Base-by-base conservation (phyloP, 1,140 invertebrate genomes). In the Achroia grisella region DNA sequence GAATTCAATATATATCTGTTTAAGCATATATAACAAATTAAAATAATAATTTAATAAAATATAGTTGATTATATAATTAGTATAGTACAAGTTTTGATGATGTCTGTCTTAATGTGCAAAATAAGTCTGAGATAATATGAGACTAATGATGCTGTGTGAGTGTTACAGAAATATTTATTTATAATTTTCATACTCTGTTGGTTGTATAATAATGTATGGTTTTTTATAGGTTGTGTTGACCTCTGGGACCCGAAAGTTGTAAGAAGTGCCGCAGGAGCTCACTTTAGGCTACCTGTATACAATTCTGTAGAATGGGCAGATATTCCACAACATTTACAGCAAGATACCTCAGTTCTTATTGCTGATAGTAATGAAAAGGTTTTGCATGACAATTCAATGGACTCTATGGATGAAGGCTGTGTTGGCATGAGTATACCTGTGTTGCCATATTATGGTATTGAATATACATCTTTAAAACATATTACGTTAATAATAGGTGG, bases 241-340 rank as follows among this genome's bases (percentile, higher is more conserved):
- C 72, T 93, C 4, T 98, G 95, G 95, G 93, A 97, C 48, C 74
- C 89, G 0, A 98, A 98, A 89, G 95, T 97, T 2, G 68, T 97
- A 9, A 85, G 95, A 71, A 90, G 92, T 59, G 93, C 90, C 10
- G 88, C 90, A 50, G 96, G 96, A 9, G 91, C 93, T 12, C 95
- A 97, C 76, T 98, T 97, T 71, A 89, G 91, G 29, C 45, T 96
- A 9, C 89, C 91, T 23, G 90, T 97, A 49, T 44, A 82, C 8
- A 79, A 80, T 31, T 88, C 91, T 55, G 52, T 91, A 30, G 77
- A 82, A 0, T 96, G 94, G 94, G 73, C 88, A n/a, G 71, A 90
- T 0, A 86, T 95, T 23, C 49, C 61, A 1, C 71, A 86, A 33
- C 60, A 87, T 37, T 66, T 95, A 27, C 63, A 80, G 4, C 30